A percentile compares a stretch with the other conserved stretches of the same genome.
Evolutionary conservation across 2,113 vertebrate genomes (phyloP).

Genomic region (Barbus barbus): DNA sequence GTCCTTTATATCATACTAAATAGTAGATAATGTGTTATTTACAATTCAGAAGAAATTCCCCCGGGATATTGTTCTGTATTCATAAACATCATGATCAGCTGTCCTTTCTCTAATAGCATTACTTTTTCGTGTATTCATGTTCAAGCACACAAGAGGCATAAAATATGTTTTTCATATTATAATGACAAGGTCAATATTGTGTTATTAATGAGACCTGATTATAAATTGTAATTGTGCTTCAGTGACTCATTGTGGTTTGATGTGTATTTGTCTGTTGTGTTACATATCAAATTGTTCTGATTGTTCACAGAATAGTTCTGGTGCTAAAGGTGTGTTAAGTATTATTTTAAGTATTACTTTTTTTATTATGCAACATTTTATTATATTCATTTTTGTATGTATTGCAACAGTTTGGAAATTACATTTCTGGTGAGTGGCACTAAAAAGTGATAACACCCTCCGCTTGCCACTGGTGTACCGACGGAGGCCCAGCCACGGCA

Average conservation of each 20-base stretch:
- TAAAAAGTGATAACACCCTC: too few relatives aligned
- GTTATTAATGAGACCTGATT: not conserved
- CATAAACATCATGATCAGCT: not conserved
- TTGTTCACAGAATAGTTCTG: too few relatives aligned
- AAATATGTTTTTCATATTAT: not conserved
- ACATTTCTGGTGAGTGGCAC: too few relatives aligned
- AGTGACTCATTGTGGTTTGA: not conserved
- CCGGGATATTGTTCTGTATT: not conserved
- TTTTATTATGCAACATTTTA: too few relatives aligned
- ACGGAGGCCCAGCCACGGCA: too few relatives aligned
- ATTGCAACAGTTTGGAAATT: too few relatives aligned
- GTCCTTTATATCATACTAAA: not conserved
- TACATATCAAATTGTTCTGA: not conserved
- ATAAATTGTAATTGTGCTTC: not conserved
- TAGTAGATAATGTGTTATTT: not conserved
- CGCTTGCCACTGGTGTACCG: too few relatives aligned
- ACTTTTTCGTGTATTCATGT: not conserved
- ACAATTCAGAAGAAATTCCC: not conserved
- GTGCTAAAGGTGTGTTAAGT: too few relatives aligned
- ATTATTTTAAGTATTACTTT: too few relatives aligned
- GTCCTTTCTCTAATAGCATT: not conserved
- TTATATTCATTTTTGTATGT: too few relatives aligned
- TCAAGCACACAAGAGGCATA: not conserved
- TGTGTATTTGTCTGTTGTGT: not conserved
- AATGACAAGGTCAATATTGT: not conserved